Conservation (phyloP, 1,140 invertebrate species). For the Meloidogyne hapla region DNA sequence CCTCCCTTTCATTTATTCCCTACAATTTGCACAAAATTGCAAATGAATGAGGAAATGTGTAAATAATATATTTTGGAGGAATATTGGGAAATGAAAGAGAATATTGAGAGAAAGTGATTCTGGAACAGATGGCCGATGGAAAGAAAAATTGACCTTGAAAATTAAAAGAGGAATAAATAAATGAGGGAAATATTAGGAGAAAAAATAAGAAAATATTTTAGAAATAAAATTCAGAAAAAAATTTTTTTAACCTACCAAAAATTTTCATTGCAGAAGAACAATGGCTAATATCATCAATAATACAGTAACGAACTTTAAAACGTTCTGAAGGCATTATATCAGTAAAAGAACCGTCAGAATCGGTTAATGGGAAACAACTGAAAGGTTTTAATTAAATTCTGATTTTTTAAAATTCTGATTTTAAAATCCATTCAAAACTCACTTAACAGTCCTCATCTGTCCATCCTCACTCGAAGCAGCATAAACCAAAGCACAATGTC, state of each 20-base stretch:
- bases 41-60: background rate
- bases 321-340: slow-evolving; percentile 24
- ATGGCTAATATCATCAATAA: slow-evolving; percentile 13
- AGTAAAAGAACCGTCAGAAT: slow-evolving; percentile 28
- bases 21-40: slow-evolving; percentile 3
- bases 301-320: slow-evolving; percentile 35
- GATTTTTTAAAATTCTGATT: background rate
- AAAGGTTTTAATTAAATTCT: background rate
- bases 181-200: background rate
- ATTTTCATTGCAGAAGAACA: slow-evolving; percentile 33
- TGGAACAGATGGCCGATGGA: background rate
- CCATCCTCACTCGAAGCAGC: slow-evolving; percentile 21
- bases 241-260: slow-evolving; percentile 13
- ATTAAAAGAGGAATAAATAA: too few relatives aligned
- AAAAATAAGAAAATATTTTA: background rate
- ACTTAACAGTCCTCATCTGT: slow-evolving; percentile 7
- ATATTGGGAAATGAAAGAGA: background rate
- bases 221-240: background rate
- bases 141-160: background rate
- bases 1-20: background rate
- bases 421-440: background rate
- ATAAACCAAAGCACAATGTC: slow-evolving; percentile 37
- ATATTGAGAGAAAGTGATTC: background rate
- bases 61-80: background rate
- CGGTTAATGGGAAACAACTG: slow-evolving; percentile 24